phyloP scores from a whole-genome alignment of 2,888 invertebrate genomes.

The Drosophila quinaria region DNA sequence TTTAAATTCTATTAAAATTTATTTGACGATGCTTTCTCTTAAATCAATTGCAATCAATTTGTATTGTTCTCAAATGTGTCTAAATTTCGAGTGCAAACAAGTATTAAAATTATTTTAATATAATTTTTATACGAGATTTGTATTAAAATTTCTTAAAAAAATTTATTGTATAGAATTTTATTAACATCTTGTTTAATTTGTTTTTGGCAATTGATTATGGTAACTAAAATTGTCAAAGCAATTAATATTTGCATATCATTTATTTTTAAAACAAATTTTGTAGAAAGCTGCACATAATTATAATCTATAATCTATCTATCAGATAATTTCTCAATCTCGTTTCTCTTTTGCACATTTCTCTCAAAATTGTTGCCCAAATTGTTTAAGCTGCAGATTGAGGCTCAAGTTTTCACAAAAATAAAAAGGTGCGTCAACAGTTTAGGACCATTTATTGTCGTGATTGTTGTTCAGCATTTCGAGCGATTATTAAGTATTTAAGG shows the following conservation, averaged over 20 bases:
- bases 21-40: not conserved
- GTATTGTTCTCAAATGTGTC: conserved; percentile 2
- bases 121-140: not conserved
- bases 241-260: not conserved
- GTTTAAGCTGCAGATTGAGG: conserved; percentile 12
- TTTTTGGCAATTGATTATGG: not conserved
- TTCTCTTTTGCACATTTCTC: conserved; percentile 70
- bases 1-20: not conserved
- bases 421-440: conserved; percentile 55
- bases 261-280: not conserved
- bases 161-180: not conserved
- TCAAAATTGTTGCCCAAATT: conserved; percentile 30
- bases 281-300: conserved; percentile 17
- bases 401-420: conserved; percentile 31
- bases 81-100: conserved; percentile 2
- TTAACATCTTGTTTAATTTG: not conserved
- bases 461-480: conserved; percentile 14
- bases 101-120: conserved; percentile 4
- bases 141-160: not conserved
- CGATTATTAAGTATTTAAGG: conserved; percentile 37
- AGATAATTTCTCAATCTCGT: conserved; percentile 26
- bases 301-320: conserved; percentile 4
- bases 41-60: conserved; percentile 6
- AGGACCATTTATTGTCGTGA: conserved; percentile 27
- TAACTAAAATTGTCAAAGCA: not conserved